Evolutionary conservation across 2,797 vertebrate genomes (phyloP).

Genomic region (Apogon talboti): DNA sequence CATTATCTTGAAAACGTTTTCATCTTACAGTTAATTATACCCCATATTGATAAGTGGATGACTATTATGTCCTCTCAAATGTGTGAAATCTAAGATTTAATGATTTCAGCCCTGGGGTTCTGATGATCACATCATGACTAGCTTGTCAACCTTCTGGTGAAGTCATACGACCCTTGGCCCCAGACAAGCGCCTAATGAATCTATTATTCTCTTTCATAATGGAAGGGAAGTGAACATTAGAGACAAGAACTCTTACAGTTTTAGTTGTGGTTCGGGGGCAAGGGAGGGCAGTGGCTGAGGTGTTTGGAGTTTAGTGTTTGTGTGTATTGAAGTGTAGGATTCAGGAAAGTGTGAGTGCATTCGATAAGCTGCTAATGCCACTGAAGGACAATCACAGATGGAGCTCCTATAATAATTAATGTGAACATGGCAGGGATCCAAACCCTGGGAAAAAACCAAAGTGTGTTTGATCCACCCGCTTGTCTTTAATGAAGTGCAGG

Average conservation of each 20-base stretch:
- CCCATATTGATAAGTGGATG: constrained; percentile 79
- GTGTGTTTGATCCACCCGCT: constrained; percentile 82
- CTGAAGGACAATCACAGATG: constrained; percentile 84
- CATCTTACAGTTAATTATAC: constrained; percentile 80
- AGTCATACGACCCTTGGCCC: constrained; percentile 61
- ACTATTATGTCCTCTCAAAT: constrained; percentile 78
- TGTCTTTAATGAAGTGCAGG: constrained; percentile 83
- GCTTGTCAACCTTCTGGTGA: constrained; percentile 68
- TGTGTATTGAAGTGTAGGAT: constrained; percentile 51
- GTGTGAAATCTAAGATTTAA: constrained; percentile 76
- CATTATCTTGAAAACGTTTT: constrained; percentile 77
- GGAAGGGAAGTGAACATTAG: constrained; percentile 55
- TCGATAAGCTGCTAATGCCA: constrained; percentile 77
- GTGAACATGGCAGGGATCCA: constrained; percentile 83
- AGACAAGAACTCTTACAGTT: constrained; percentile 45
- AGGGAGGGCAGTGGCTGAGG: constrained; percentile 31
- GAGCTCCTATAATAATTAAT: constrained; percentile 85
- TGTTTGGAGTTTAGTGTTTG: constrained; percentile 36
- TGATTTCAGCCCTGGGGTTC: constrained; percentile 67
- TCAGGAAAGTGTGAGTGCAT: constrained; percentile 65
- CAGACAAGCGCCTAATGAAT: constrained; percentile 75
- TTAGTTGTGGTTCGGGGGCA: constrained; percentile 54
- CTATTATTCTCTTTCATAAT: constrained; percentile 70
- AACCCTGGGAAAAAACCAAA: constrained; percentile 79
- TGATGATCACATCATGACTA: constrained; percentile 69